Conservation (phyloP, 2,888 invertebrate species). For the Halictus ligatus region DNA sequence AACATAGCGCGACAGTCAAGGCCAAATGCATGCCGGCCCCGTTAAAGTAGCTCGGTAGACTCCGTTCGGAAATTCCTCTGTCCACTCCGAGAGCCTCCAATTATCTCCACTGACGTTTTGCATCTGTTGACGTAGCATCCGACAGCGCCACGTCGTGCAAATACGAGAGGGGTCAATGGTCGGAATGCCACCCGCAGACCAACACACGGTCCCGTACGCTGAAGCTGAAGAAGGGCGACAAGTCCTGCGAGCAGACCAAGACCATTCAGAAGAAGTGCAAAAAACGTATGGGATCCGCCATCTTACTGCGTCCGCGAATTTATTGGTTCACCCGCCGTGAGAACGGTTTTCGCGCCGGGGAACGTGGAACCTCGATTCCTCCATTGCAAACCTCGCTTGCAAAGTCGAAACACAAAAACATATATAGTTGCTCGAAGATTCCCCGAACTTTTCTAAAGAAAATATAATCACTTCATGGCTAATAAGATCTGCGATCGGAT, state of each 20-base stretch:
- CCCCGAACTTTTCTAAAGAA: no score
- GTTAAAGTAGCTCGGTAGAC: no score
- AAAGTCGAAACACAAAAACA: no score
- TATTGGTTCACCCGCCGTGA: neutral
- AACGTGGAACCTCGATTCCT: neutral
- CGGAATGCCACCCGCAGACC: slow-evolving; percentile 93
- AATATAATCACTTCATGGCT: no score
- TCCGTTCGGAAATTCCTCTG: slow-evolving; percentile 48
- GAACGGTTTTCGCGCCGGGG: neutral
- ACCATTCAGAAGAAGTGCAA: slow-evolving; percentile 96
- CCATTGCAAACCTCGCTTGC: no score
- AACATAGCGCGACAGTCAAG: no score
- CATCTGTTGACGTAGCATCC: slow-evolving; percentile 80
- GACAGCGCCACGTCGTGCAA: slow-evolving; percentile 89
- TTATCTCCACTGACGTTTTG: slow-evolving; percentile 72
- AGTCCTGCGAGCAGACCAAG: slow-evolving; percentile 92
- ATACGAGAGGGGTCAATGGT: slow-evolving; percentile 94
- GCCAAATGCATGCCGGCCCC: no score
- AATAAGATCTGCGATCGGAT: no score
- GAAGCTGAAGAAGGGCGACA: slow-evolving; percentile 94
- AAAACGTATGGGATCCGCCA: slow-evolving; percentile 87
- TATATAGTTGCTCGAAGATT: no score
- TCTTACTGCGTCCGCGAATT: neutral
- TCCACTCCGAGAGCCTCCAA: slow-evolving; percentile 61
- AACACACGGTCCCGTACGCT: slow-evolving; percentile 93